Evolutionary conservation across 2,797 vertebrate species (phyloP).

Genomic region (Gymnoscopelus braueri): DNA sequence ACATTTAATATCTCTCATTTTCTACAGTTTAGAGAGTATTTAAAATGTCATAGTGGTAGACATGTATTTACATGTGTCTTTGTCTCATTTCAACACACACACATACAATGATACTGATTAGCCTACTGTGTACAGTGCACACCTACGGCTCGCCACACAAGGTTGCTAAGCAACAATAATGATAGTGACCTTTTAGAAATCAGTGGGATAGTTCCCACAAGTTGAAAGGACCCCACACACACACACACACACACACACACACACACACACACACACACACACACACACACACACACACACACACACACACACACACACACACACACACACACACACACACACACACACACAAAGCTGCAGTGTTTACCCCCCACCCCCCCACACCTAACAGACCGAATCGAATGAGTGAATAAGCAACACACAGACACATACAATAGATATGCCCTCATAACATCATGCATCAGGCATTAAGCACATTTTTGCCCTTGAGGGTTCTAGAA

Average conservation of each 20-base stretch:
- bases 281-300: background rate
- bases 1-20: background rate
- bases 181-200: constrained; percentile 86
- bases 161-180: constrained; percentile 88
- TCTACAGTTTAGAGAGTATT: background rate
- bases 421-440: constrained; percentile 7
- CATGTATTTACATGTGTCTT: constrained; percentile 18
- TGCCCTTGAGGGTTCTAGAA: constrained; percentile 76
- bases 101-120: constrained; percentile 29
- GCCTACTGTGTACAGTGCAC: constrained; percentile 47
- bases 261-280: no score
- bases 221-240: constrained; percentile 52
- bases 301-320: no score
- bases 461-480: constrained; percentile 63
- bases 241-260: no score
- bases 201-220: constrained; percentile 74
- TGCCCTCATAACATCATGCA: constrained; percentile 50
- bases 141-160: constrained; percentile 73
- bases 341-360: constrained; percentile 31
- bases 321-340: no score
- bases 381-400: constrained; percentile 33
- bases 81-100: constrained; percentile 24
- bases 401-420: constrained; percentile 38
- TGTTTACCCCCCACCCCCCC: constrained; percentile 53
- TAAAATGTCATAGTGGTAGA: background rate